phyloP scores from a whole-genome alignment of 2,113 vertebrate genomes.

The Corythoichthys intestinalis region DNA sequence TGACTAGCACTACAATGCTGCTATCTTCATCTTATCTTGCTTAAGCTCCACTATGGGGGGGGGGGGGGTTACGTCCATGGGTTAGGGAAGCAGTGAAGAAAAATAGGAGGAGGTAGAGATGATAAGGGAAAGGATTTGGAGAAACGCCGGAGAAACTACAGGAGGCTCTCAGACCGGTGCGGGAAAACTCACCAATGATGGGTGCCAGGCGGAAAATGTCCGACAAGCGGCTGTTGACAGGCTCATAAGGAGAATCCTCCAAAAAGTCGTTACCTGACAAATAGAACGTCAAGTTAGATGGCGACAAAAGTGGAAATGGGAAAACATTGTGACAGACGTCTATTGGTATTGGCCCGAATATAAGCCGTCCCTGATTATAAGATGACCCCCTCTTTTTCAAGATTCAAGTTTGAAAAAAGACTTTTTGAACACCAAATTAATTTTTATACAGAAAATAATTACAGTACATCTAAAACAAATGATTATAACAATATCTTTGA shows the following conservation, averaged over 20 bases:
- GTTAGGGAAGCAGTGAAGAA: constrained; percentile 21
- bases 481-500: no score
- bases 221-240: constrained; percentile 87
- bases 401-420: no score
- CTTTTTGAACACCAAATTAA: no score
- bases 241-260: constrained; percentile 90
- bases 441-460: no score
- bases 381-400: no score
- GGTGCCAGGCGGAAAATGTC: constrained; percentile 92
- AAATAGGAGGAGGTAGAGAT: constrained; percentile 15
- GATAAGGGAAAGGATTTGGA: constrained; percentile 28
- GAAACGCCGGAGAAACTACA: constrained; percentile 30
- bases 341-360: no score
- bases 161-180: background rate
- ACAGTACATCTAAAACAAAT: no score
- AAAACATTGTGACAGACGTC: no score
- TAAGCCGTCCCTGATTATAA: no score
- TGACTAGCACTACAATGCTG: background rate
- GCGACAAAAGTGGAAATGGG: no score
- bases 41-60: constrained; percentile 57
- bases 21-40: constrained; percentile 13
- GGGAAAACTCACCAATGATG: constrained; percentile 81
- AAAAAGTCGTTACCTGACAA: constrained; percentile 86
- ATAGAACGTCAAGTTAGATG: constrained; percentile 19
- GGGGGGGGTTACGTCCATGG: constrained; percentile 54